These are phyloP conservation scores for Xenopus petersii DNA, from an alignment of 2,797 vertebrate species.

Conservation along the genomic window DNA sequence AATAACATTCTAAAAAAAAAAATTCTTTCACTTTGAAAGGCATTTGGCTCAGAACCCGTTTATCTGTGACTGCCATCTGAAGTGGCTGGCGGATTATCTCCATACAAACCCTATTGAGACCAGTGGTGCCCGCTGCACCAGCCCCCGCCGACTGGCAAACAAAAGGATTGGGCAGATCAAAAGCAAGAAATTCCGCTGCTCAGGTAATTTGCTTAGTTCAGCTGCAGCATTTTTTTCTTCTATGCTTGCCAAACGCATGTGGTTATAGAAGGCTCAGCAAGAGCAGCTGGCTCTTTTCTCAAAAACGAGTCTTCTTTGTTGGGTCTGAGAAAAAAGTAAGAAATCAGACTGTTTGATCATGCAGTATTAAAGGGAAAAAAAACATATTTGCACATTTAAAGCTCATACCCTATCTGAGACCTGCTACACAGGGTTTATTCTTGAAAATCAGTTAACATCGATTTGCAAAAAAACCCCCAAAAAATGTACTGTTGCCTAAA, in stretches of 20 bases:
- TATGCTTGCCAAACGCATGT: slow-evolving; percentile 46
- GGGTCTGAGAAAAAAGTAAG: slow-evolving; percentile 32
- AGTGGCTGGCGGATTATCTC: slow-evolving; percentile 97
- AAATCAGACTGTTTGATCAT: slow-evolving; percentile 43
- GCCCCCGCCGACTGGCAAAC: slow-evolving; percentile 82
- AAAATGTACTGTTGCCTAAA: too few relatives aligned
- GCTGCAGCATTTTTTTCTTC: slow-evolving; percentile 54
- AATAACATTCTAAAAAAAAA: slow-evolving; percentile 59
- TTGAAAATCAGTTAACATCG: too few relatives aligned
- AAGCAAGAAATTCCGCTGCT: slow-evolving; percentile 92
- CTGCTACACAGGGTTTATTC: too few relatives aligned
- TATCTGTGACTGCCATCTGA: slow-evolving; percentile 97
- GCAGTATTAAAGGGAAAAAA: slow-evolving; percentile 10
- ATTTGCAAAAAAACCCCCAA: too few relatives aligned
- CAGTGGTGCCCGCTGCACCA: slow-evolving; percentile 80
- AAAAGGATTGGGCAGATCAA: slow-evolving; percentile 90
- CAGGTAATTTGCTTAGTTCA: slow-evolving; percentile 74
- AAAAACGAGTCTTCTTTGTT: slow-evolving; percentile 45
- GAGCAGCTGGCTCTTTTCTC: slow-evolving; percentile 51
- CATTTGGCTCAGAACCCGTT: slow-evolving; percentile 97
- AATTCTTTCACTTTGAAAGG: slow-evolving; percentile 66
- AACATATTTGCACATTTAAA: neutral
- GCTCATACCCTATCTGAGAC: neutral
- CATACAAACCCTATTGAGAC: slow-evolving; percentile 95
- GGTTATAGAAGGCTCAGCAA: slow-evolving; percentile 48